Base-by-base conservation (phyloP, 2,797 vertebrate species). In the Alcedo quadribrachys region DNA sequence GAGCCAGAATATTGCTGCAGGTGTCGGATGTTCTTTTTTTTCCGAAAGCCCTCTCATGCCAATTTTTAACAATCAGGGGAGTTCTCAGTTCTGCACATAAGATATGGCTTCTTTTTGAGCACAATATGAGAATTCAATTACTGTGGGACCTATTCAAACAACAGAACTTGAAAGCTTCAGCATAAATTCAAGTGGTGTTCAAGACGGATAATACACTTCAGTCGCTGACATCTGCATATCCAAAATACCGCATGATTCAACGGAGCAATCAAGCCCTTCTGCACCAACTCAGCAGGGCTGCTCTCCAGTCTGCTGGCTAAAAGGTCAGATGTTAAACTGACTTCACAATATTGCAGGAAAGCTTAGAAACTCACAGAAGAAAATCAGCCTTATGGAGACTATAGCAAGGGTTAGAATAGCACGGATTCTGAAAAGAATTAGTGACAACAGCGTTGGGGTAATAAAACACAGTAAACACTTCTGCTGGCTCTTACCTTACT, bases 301-400 rank as follows among this genome's bases (percentile, higher is more conserved):
- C 75, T 90, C 71, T 91, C 83, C 68, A 85, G 61, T 71, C 58
- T 87, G 54, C 75, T 89, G 71, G 65, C 81, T 82, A 45, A 90
- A 94, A 94, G 91, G 91, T 94, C 83, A 92, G 54, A 71, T 77
- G 71, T 78, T 85, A 92, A 93, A 82, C 58, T 78, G 40, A 62
- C 66, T 93, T 92, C 37, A 66, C 24, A 86, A 51, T 58, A 65
- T 61, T 71, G 54, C 53, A 81, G 16, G 37, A 85, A 87, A 85
- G 27, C 78, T 75, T 43, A 62, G 68, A 93, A 75, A 91, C 6
- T 25, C 37, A 28, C 13, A 80, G 24, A 48, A 82, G 53, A 87
- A 87, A 87, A 84, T 42, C 37, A 79, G 33, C 17, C 37, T 60
- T 78, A 37, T 18, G 11, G 17, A 80, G 57, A 45, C 42, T 63